Evolutionary conservation across 2,113 vertebrate species (phyloP).

Genomic region (Myrmecophaga tridactyla): DNA sequence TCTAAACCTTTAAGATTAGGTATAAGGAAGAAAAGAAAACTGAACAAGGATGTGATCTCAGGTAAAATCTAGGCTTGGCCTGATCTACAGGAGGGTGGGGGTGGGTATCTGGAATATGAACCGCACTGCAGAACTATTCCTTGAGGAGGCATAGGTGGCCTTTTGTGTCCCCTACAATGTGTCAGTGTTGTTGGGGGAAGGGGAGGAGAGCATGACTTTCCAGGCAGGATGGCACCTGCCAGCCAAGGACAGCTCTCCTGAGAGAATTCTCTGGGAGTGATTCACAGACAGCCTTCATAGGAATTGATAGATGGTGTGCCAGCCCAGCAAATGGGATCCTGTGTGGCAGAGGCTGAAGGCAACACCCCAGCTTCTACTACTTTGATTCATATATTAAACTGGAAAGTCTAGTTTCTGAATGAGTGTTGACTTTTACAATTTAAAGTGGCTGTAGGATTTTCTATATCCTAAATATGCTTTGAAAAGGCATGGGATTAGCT

Average conservation of each 20-base stretch:
- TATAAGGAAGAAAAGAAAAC: neutral
- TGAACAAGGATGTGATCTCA: neutral
- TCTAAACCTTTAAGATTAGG: neutral
- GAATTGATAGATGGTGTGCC: neutral
- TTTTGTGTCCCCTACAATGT: neutral
- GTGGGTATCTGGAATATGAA: neutral
- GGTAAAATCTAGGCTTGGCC: neutral
- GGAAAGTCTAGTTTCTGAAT: conserved; percentile 31
- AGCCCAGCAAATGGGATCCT: neutral
- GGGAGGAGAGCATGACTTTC: neutral
- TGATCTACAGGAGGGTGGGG: neutral
- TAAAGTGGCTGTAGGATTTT: neutral
- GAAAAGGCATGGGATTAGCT: neutral
- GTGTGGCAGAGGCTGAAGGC: neutral
- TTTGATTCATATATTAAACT: neutral
- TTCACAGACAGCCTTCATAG: neutral
- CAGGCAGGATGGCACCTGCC: neutral
- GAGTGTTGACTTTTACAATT: neutral
- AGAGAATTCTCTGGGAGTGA: neutral
- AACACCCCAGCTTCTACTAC: neutral
- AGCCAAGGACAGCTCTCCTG: neutral
- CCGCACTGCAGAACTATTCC: neutral
- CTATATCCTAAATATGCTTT: neutral
- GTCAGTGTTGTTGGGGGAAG: neutral
- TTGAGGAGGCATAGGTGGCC: neutral